Percentiles rank a stretch among this genome's conserved stretches.
Evolutionary conservation across 2,113 vertebrate genomes (phyloP).

Genomic region (Cisticola juncidis): DNA sequence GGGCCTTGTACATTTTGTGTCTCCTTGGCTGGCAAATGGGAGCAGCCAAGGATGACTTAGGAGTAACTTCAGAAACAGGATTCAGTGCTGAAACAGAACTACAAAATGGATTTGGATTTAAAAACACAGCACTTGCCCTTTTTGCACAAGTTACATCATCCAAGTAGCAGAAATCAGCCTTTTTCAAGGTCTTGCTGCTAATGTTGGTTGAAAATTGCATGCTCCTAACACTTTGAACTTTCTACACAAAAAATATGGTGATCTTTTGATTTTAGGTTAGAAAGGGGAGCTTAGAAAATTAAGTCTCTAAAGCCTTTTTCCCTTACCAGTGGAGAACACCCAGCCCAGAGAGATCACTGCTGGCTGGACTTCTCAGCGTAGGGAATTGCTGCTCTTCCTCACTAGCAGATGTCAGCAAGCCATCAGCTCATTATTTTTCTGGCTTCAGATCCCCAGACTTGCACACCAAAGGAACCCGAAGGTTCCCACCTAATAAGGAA

Average conservation of each 20-base stretch:
- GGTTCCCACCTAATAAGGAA: background rate
- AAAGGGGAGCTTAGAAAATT: background rate
- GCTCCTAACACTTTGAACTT: background rate
- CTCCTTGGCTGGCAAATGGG: background rate
- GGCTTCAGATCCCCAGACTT: background rate
- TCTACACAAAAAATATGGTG: background rate
- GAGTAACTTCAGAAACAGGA: background rate
- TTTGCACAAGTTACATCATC: background rate
- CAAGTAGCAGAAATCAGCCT: background rate
- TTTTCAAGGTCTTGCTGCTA: background rate
- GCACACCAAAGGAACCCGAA: background rate
- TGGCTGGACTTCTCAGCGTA: background rate
- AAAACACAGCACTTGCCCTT: background rate
- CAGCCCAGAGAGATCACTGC: background rate
- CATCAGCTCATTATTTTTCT: background rate
- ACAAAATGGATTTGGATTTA: background rate
- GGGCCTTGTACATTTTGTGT: background rate
- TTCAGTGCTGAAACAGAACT: background rate
- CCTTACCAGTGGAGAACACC: background rate
- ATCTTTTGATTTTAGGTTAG: background rate
- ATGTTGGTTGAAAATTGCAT: background rate
- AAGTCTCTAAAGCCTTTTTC: background rate
- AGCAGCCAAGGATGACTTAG: background rate
- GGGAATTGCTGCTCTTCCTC: background rate
- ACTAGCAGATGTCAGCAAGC: background rate